These are phyloP conservation scores for Cottus gobio DNA, from an alignment of 2,113 vertebrate genomes.

Conservation along the genomic window DNA sequence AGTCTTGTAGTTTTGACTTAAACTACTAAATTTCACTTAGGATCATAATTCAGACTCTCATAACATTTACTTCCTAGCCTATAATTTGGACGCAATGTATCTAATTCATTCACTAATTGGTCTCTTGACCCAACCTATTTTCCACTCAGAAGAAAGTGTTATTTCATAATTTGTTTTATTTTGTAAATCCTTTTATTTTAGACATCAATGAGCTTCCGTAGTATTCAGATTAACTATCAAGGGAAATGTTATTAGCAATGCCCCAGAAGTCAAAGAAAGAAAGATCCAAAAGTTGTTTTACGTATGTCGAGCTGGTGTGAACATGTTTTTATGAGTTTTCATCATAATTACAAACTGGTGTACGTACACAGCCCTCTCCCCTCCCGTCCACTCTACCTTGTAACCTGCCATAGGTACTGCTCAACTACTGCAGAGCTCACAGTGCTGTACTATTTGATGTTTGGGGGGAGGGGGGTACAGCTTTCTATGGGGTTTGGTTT, in stretches of 20 bases:
- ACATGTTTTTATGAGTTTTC: neutral
- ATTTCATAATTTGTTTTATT: neutral
- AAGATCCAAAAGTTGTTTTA: neutral
- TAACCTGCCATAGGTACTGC: slow-evolving; percentile 86
- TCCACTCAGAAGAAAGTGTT: neutral
- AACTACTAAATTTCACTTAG: neutral
- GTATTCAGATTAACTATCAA: slow-evolving; percentile 13
- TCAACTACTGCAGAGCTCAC: slow-evolving; percentile 74
- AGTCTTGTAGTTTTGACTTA: neutral
- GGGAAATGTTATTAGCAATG: slow-evolving; percentile 10
- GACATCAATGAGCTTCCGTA: slow-evolving; percentile 8
- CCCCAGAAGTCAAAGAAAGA: neutral
- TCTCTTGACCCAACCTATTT: neutral
- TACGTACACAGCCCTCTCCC: slow-evolving; percentile 75
- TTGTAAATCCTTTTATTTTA: neutral
- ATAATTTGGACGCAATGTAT: neutral
- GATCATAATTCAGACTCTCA: neutral
- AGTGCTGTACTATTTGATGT: slow-evolving; percentile 64
- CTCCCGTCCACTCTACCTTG: slow-evolving; percentile 60
- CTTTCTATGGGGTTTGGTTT: slow-evolving; percentile 67
- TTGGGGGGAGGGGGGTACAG: slow-evolving; percentile 21
- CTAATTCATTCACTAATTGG: no score
- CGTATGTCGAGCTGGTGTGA: slow-evolving; percentile 5
- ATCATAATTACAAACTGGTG: slow-evolving; percentile 1
- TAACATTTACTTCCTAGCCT: neutral